Evolutionary conservation across 2,888 invertebrate species (phyloP), one percentile per base, ranked within the genome.

Genomic region (Drosophila vallismaia): DNA sequence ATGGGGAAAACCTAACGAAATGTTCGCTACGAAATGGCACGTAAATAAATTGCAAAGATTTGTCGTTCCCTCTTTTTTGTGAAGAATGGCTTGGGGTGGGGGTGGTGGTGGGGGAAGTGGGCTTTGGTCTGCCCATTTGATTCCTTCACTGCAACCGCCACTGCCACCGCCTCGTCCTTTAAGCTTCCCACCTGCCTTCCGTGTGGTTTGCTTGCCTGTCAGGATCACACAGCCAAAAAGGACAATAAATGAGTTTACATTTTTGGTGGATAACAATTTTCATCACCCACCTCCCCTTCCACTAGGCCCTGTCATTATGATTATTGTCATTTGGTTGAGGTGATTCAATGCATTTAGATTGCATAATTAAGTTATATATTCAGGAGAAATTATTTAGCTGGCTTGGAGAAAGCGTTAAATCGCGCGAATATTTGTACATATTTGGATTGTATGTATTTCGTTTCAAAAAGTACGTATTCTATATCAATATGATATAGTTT

Each of bases 271-370:
- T 54, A 36, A 56, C 79, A 67, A 67, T 75, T 49, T 42, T 67
- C 58, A 48, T 42, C 45, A 9, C 1, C 44, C 48, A 14, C 0
- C 26, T 2, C 42, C 2, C 36, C 29, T 2, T 1, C 31, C 8
- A 14, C 53, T 46, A 10, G 28, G 29, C 48, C 50, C 51, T 74
- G 78, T 82, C 83, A 82, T 83, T 82, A 83, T 82, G 83, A 85
- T 84, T 84, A 84, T 84, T 85, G 85, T 79, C 85, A 83, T 82
- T 86, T 75, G 87, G 77, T 76, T 86, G 84, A 84, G 76, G 83
- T 85, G 85, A 83, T 86, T 86, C 86, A 86, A 86, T 86, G 86
- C 86, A 86, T 86, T 86, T 86, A 86, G 86, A 86, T 86, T 81
- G 83, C 85, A 80, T 79, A 86, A 86, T 86, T 86, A 86, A 84